Base-by-base conservation (phyloP, 1,140 invertebrate species). In the Diabrotica virgifera region DNA sequence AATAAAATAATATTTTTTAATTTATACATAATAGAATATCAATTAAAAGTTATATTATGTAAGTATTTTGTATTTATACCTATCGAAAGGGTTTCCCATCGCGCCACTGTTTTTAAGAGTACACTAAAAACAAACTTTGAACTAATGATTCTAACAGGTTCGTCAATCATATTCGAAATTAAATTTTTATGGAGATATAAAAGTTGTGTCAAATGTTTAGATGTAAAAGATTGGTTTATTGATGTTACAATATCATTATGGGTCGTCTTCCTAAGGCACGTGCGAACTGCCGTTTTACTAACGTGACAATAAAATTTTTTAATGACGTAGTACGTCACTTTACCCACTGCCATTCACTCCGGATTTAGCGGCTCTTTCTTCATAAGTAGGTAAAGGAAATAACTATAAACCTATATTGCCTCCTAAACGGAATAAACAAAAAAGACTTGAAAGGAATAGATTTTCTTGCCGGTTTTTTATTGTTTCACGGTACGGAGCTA, bases 161-260 rank as follows among this genome's bases (percentile, higher is more conserved):
- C 60, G 52, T 62, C 60, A 62, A 62, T 62, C 60, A 62, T 62
- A 62, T 62, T 62, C 60, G 60, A 73, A 77, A 76, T 77, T 76
- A 77, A 77, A 77, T 77, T 76, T 77, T 77, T 76, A 77, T 76
- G 71, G 74, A 69, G 68, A 69, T 75, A 76, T 76, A 75, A 77
- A 77, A 74, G 72, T 69, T 68, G 73, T 77, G 73, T 77, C 74
- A 76, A 77, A 76, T 73, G 74, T 74, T 75, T 73, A 77, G 75
- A 77, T 75, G 74, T 73, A 65, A 68, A 64, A 74, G 74, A 75
- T 76, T 73, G 70, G 72, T 76, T 76, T 76, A 77, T 77, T 77
- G 76, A 74, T 76, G 74, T 76, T 74, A 77, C 76, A 76, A 76
- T 76, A 76, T 76, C 75, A 75, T 77, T 76, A 77, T 72, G 70